Evolutionary conservation across 1,140 invertebrate species (phyloP).

Genomic region (Bactericera cockerelli): DNA sequence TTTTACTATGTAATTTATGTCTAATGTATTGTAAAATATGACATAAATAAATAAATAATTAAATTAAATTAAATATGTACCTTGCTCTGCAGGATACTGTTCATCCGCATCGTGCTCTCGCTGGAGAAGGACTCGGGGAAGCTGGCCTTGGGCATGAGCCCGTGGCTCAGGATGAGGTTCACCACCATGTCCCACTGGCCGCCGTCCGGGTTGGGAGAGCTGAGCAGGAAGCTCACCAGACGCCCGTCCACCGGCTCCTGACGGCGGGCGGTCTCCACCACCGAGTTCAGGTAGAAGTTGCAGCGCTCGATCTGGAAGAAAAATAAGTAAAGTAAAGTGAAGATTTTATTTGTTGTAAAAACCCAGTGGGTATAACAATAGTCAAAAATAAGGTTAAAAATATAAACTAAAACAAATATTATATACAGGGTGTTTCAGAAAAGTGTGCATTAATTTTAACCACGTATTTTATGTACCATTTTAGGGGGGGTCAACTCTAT

Average conservation of each 20-base stretch:
- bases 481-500: no score
- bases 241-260: conserved; percentile 62
- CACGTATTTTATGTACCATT: no score
- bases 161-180: conserved; percentile 72
- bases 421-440: no score
- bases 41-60: no score
- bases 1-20: no score
- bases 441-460: no score
- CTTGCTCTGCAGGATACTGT: conserved; percentile 63
- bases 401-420: no score
- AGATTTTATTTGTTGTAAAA: no score
- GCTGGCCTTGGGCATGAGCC: conserved; percentile 71
- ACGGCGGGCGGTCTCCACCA: conserved; percentile 53
- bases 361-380: no score
- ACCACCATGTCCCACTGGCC: conserved; percentile 87
- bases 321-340: no score
- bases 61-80: conserved; percentile 31
- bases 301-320: conserved; percentile 57
- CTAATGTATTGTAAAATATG: no score
- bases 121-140: conserved; percentile 69
- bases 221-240: conserved; percentile 56
- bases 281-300: conserved; percentile 70
- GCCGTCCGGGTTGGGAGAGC: conserved; percentile 64
- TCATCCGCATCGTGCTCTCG: conserved; percentile 54
- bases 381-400: no score